phyloP scores from a whole-genome alignment of 2,797 vertebrate genomes.

The Emys orbicularis region DNA sequence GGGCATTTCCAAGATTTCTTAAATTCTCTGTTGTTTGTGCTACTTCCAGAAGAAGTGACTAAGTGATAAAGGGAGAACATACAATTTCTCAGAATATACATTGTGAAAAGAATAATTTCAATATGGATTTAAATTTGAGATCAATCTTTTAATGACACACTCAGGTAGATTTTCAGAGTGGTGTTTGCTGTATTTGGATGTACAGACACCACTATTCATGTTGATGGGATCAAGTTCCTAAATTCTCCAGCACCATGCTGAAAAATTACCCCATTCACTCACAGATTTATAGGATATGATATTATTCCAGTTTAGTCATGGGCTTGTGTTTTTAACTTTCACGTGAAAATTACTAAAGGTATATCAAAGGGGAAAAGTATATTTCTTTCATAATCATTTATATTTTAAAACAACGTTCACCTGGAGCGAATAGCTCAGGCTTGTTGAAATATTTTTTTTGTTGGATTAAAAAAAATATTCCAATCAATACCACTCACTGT shows the following conservation, averaged over 20 bases:
- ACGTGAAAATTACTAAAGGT: constrained; percentile 6
- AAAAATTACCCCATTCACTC: background rate
- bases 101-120: background rate
- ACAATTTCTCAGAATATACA: background rate
- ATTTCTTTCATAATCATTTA: background rate
- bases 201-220: background rate
- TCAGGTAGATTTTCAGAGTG: background rate
- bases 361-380: background rate
- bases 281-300: background rate
- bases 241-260: background rate
- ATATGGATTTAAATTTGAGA: background rate
- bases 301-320: background rate
- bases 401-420: background rate
- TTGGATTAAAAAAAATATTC: constrained; percentile 31
- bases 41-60: background rate
- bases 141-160: background rate
- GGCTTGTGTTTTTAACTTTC: background rate
- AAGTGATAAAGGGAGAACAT: background rate
- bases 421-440: background rate
- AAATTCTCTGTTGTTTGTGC: background rate
- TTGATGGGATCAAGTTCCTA: background rate
- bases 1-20: background rate
- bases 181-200: accelerated
- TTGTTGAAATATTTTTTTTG: constrained; percentile 32
- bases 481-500: background rate